Conservation (phyloP, 2,797 vertebrate genomes). For the Vireo griseus region DNA sequence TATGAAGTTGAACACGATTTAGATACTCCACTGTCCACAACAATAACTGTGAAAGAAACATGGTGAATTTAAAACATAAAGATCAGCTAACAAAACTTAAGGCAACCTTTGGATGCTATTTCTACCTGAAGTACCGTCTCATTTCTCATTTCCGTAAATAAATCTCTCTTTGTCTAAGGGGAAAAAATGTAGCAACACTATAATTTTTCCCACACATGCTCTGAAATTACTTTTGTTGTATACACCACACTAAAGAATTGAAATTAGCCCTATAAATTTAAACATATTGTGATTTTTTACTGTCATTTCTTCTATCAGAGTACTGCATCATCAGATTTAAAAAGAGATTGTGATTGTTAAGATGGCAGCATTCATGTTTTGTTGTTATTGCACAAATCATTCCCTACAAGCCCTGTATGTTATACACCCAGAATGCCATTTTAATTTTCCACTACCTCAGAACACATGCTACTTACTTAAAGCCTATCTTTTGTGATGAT, state of each 20-base stretch:
- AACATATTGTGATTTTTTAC: background rate
- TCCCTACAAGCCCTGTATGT: background rate
- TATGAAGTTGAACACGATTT: background rate
- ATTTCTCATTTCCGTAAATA: background rate
- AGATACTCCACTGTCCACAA: background rate
- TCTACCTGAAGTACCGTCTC: background rate
- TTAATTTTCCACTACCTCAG: background rate
- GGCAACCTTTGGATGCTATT: background rate
- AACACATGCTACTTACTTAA: background rate
- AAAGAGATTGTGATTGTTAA: background rate
- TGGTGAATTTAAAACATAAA: background rate
- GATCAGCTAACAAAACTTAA: background rate
- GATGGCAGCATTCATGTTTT: background rate
- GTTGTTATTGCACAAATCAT: background rate
- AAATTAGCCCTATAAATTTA: background rate
- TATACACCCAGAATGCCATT: background rate
- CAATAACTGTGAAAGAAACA: background rate
- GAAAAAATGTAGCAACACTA: background rate
- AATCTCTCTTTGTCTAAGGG: background rate
- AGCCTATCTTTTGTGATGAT: background rate
- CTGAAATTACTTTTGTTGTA: background rate
- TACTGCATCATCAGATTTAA: background rate
- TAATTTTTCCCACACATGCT: background rate
- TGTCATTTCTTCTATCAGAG: background rate
- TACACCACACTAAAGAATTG: background rate